These are phyloP conservation scores for Prietella phreatophila DNA, from an alignment of 2,113 vertebrate species.

Conservation along the genomic window DNA sequence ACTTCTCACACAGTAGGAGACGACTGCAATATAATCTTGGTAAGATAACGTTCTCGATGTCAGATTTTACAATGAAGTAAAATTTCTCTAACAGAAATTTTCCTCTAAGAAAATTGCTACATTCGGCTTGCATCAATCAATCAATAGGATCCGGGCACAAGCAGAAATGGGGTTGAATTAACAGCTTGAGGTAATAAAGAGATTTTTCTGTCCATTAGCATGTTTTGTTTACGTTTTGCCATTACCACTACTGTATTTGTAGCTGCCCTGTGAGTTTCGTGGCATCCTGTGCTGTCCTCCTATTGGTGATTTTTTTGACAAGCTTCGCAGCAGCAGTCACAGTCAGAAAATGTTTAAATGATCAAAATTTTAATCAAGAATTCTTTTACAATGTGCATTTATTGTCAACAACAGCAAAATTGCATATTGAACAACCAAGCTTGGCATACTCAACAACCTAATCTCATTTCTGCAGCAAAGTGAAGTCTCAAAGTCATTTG, in stretches of 20 bases:
- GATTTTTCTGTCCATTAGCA: neutral
- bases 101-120: neutral
- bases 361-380: neutral
- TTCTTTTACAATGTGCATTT: neutral
- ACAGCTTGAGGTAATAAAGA: neutral
- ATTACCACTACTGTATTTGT: neutral
- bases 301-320: constrained; percentile 3
- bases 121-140: neutral
- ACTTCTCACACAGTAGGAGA: neutral
- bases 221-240: neutral
- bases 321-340: neutral
- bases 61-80: neutral
- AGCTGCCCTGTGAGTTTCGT: neutral
- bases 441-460: constrained; percentile 40
- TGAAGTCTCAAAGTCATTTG: constrained; percentile 52
- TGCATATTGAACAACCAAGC: neutral
- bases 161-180: neutral
- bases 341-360: neutral
- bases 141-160: neutral
- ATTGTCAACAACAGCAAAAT: neutral
- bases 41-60: neutral
- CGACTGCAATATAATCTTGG: neutral
- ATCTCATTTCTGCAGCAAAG: constrained; percentile 64
- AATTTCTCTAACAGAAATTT: neutral
- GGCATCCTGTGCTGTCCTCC: neutral